Percentiles rank a stretch among this genome's conserved stretches.
Evolutionary conservation across 2,888 invertebrate genomes (phyloP).

Genomic region (Habrosyne pyritoides): DNA sequence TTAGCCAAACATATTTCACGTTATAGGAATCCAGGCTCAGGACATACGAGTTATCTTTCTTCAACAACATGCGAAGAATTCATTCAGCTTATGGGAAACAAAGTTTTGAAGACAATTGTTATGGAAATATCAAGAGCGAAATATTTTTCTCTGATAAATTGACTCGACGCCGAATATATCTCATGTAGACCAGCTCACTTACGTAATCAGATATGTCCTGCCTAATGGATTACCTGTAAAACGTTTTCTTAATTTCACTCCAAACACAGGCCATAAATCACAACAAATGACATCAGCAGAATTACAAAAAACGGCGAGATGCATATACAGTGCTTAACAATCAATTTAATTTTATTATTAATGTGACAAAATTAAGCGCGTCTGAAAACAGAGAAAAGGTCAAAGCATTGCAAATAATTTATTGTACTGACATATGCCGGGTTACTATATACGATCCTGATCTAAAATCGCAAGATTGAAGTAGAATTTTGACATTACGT

Average conservation of each 20-base stretch:
- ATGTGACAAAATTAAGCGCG: constrained; percentile 10
- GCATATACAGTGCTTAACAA: constrained; percentile 12
- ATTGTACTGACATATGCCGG: constrained; percentile 9
- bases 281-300: constrained; percentile 9
- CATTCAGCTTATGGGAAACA: constrained; percentile 35
- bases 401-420: constrained; percentile 12
- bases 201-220: constrained; percentile 27
- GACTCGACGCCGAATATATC: constrained; percentile 21
- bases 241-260: constrained; percentile 9
- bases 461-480: too few relatives aligned
- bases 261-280: constrained; percentile 9
- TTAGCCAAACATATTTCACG: constrained; percentile 30
- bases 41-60: constrained; percentile 31
- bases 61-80: constrained; percentile 40
- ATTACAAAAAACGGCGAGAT: constrained; percentile 13
- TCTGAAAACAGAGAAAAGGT: constrained; percentile 13
- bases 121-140: constrained; percentile 13
- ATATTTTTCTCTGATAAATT: constrained; percentile 16
- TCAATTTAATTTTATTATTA: constrained; percentile 14
- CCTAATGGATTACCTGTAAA: constrained; percentile 10
- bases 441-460: too few relatives aligned
- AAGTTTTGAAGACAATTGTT: constrained; percentile 23
- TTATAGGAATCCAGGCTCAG: constrained; percentile 31
- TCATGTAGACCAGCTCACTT: constrained; percentile 28
- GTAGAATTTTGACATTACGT: too few relatives aligned